Evolutionary conservation across 2,888 invertebrate species (phyloP).

Genomic region (Cremastobaeus sp.): DNA sequence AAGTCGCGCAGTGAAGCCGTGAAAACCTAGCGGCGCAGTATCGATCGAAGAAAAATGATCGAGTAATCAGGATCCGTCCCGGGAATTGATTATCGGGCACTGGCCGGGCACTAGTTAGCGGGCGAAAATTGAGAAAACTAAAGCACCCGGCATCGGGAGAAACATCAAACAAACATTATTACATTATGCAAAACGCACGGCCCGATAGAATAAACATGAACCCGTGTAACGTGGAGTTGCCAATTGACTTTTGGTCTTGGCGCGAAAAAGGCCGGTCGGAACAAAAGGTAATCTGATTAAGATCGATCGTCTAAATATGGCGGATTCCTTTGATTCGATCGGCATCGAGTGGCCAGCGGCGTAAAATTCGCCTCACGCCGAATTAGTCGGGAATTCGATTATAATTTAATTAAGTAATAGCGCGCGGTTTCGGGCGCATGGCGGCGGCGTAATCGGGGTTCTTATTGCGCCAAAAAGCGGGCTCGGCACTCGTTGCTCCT

Average conservation of each 20-base stretch:
- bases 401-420: no score
- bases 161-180: constrained; percentile 8
- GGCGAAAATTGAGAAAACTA: constrained; percentile 7
- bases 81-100: no score
- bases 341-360: no score
- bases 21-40: no score
- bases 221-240: not conserved
- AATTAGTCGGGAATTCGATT: no score
- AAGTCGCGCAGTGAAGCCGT: no score
- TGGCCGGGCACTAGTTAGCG: not conserved
- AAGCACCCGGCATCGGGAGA: not conserved
- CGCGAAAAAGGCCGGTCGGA: not conserved
- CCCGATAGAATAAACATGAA: constrained; percentile 7
- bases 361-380: no score
- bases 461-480: not conserved
- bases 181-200: constrained; percentile 4
- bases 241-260: not conserved
- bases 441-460: no score
- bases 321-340: no score
- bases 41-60: no score
- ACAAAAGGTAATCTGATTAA: not conserved
- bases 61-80: no score
- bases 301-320: not conserved
- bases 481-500: not conserved
- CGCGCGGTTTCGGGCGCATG: no score